phyloP scores from a whole-genome alignment of 2,888 invertebrate genomes.

The Ellobium chinense region DNA sequence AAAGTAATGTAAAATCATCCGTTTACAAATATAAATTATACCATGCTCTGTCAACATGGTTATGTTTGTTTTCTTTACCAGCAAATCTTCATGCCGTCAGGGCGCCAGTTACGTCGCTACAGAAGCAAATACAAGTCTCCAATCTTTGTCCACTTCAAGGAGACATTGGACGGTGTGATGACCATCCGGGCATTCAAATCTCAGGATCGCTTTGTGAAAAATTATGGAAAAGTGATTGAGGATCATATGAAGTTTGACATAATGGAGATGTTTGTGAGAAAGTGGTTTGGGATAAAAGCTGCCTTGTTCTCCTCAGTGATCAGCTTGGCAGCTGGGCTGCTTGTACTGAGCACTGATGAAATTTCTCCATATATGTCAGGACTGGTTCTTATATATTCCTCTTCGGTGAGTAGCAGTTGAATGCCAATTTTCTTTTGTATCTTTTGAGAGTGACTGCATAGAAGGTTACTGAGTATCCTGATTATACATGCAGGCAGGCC shows the following conservation, averaged over 20 bases:
- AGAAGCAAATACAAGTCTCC: constrained; percentile 76
- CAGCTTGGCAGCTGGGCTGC: neutral
- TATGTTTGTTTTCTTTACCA: constrained; percentile 53
- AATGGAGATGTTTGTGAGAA: neutral
- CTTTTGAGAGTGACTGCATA: too few species aligned
- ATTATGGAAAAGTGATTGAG: constrained; percentile 70
- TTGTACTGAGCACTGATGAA: neutral
- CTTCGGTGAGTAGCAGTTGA: constrained; percentile 17
- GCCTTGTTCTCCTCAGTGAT: neutral
- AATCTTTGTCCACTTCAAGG: constrained; percentile 77
- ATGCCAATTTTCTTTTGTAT: too few species aligned
- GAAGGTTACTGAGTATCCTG: too few species aligned
- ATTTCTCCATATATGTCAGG: constrained; percentile 6
- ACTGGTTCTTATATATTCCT: neutral
- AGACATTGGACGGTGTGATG: constrained; percentile 80
- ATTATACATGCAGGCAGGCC: too few species aligned
- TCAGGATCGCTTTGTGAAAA: constrained; percentile 62
- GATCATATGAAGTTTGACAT: constrained; percentile 12
- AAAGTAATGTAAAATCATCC: too few species aligned
- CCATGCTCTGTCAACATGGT: too few species aligned
- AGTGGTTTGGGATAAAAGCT: constrained; percentile 17
- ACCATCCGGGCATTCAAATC: constrained; percentile 74
- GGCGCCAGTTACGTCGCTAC: constrained; percentile 75
- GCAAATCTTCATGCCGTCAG: constrained; percentile 80
- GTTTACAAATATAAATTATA: too few species aligned